phyloP scores from a whole-genome alignment of 2,888 invertebrate species.

The Ischnus inquisitorius region DNA sequence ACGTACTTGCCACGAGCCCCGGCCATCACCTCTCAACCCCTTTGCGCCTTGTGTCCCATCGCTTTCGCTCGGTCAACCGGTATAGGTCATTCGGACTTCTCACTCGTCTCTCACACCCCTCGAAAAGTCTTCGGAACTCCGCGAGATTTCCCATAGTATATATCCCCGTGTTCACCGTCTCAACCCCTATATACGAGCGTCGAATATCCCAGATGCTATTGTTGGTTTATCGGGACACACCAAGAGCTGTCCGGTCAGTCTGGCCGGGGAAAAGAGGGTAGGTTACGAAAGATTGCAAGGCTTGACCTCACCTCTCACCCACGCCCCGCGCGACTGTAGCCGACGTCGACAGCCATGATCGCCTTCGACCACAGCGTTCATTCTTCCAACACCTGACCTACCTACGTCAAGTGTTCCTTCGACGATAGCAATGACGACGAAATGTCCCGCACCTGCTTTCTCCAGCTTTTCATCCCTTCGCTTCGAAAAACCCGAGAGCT shows the following conservation, averaged over 20 bases:
- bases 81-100: conserved; percentile 21
- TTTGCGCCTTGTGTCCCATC: neutral
- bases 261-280: conserved; percentile 21
- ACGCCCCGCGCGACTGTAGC: conserved; percentile 3
- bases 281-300: conserved; percentile 67
- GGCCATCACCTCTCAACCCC: conserved; percentile 5
- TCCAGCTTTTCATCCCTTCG: conserved; percentile 18
- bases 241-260: conserved; percentile 33
- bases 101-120: conserved; percentile 1
- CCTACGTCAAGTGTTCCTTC: conserved; percentile 65
- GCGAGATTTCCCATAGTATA: conserved; percentile 41
- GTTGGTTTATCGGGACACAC: conserved; percentile 78
- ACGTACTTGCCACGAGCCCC: neutral
- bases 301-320: conserved; percentile 28
- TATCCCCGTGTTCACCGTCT: neutral
- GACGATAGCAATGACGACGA: conserved; percentile 55
- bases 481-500: neutral
- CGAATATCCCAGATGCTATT: conserved; percentile 83
- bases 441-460: conserved; percentile 16
- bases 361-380: conserved; percentile 35
- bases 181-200: neutral
- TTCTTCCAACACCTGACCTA: conserved; percentile 52
- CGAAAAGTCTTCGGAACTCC: neutral
- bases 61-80: neutral
- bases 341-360: conserved; percentile 18